Base-by-base conservation (phyloP, 2,797 vertebrate species). In the Basileuterus tristriatus region DNA sequence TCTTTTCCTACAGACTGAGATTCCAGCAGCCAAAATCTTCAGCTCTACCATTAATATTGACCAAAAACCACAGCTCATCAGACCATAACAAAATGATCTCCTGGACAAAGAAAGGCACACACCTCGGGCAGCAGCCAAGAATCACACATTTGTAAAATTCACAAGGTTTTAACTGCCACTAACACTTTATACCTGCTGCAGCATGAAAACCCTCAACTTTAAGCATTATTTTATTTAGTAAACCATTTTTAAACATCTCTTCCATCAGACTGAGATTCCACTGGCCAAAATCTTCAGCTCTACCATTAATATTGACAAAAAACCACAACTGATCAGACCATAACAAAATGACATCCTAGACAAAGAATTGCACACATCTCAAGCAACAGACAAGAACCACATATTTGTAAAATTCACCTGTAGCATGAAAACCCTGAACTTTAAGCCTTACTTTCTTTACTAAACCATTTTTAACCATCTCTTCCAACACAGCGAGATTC, bases 71-170 rank as follows among this genome's bases (percentile, higher is more conserved):
- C 68, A 52, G 21, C 10, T 12, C 7, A 1, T 8, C 11, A 8
- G 5, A 3, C 8, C 0, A 1, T 7, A 2, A 20, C 22, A 4
- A 6, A 12, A 2, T 0, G 2, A 6, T 10, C 8, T 1, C 4
- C 1, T 0, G 2, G 15, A 37, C 0, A 8, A 9, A 2, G 6
- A 2, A 41, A 16, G 8, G 11, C 4, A 7, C 12, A 1, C 0
- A 0, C 22, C 12, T n/a, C 4, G 0, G 14, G 12, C 0, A 27
- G 16, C 30, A 22, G 14, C 1, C 15, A 32, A 79, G 6, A 5
- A 43, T 1, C 9, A 53, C 6, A 77, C 3, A 15, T 12, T 27
- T 17, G 0, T 26, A 37, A 56, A 55, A 44, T 21, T 24, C 12
- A 41, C 2, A 39, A 39, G 37, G 37, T 13, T 13, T 39, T 39